These are phyloP conservation scores for Acanthurus lineatus DNA, from an alignment of 2,797 vertebrate genomes.

Conservation along the genomic window DNA sequence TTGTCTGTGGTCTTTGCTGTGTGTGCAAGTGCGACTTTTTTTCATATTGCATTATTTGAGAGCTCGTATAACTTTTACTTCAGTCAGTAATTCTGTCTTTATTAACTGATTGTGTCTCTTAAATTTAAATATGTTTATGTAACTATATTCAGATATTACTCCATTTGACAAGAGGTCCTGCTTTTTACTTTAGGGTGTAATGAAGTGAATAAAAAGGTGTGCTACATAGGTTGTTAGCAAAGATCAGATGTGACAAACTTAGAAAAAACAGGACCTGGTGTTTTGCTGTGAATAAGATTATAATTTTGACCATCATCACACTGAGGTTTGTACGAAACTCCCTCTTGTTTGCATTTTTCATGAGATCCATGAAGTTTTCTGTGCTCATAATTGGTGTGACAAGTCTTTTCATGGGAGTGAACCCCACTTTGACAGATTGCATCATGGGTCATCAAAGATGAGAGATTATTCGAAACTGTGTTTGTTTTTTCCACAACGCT, in stretches of 20 bases:
- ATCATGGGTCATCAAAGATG: constrained; percentile 46
- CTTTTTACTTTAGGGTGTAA: constrained; percentile 9
- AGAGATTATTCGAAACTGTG: constrained; percentile 43
- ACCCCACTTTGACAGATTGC: constrained; percentile 44
- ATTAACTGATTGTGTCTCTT: background rate
- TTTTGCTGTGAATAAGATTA: background rate
- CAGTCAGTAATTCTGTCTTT: background rate
- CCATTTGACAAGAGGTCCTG: background rate
- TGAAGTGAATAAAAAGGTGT: background rate
- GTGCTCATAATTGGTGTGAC: constrained; percentile 20
- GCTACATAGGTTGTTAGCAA: background rate
- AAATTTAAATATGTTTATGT: background rate
- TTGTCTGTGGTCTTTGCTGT: too few species aligned
- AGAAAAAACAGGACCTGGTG: background rate
- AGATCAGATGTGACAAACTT: constrained; percentile 13
- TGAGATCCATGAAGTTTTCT: constrained; percentile 5
- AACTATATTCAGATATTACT: constrained; percentile 1
- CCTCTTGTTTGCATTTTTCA: constrained; percentile 18
- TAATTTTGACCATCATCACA: constrained; percentile 15
- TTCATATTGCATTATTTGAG: constrained; percentile 7
- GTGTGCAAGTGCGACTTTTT: background rate
- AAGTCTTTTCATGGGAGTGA: constrained; percentile 10
- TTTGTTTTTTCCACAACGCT: constrained; percentile 45
- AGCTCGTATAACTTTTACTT: constrained; percentile 15
- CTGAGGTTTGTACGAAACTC: background rate